A percentile compares a stretch with the other conserved stretches of the same genome.
Conservation (phyloP, 2,797 vertebrate genomes). For the Tenualosa thibaudeaui region DNA sequence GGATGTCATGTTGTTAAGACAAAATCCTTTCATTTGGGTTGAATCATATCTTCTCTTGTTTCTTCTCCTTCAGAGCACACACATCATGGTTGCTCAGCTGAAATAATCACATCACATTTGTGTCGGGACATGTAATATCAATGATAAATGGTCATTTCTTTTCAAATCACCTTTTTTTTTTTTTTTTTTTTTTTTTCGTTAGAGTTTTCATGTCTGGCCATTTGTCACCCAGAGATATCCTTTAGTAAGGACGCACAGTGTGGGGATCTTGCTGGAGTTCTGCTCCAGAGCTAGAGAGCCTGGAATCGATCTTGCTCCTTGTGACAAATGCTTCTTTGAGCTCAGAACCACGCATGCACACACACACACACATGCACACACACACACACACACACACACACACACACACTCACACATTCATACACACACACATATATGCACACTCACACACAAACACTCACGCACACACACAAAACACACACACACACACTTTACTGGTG, state of each 20-base stretch:
- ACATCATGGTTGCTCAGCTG: not conserved
- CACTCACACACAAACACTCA: not conserved
- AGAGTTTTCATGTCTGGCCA: not conserved
- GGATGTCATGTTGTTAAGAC: not conserved
- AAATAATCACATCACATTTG: conserved; percentile 12
- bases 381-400: no score
- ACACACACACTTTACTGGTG: not conserved
- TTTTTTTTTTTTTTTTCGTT: not conserved
- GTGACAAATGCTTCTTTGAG: not conserved
- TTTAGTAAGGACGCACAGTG: not conserved
- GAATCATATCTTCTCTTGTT: not conserved
- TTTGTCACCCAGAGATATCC: not conserved
- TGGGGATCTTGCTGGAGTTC: not conserved
- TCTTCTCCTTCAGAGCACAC: not conserved
- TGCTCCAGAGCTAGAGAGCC: not conserved
- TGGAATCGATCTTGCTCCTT: not conserved
- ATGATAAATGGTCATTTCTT: not conserved
- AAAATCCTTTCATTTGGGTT: not conserved
- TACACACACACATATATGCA: no score
- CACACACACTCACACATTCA: no score
- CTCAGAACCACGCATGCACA: not conserved
- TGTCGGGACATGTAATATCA: not conserved
- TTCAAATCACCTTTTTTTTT: not conserved
- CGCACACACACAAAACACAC: no score
- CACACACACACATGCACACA: not conserved